Percentiles rank a stretch among this genome's conserved stretches.
Evolutionary conservation across 2,888 invertebrate species (phyloP).

Genomic region (Macrosiphum euphorbiae): DNA sequence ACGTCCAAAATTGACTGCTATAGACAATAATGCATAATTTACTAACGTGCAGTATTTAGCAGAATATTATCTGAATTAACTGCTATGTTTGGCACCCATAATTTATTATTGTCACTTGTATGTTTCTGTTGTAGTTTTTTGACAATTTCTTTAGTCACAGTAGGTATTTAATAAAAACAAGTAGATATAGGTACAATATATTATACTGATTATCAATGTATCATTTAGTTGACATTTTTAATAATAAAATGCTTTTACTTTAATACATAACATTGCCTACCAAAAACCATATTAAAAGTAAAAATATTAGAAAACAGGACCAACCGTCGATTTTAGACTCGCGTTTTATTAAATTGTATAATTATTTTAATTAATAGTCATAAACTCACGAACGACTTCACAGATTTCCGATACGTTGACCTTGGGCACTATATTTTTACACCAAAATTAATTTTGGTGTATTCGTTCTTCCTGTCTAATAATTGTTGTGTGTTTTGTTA

Average conservation of each 20-base stretch:
- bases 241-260: not conserved
- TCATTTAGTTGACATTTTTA: not conserved
- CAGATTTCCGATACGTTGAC: slow-evolving; percentile 27
- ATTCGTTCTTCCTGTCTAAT: slow-evolving; percentile 26
- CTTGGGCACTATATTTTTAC: slow-evolving; percentile 14
- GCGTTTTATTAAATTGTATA: not conserved
- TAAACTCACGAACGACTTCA: not conserved
- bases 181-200: not conserved
- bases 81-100: not conserved
- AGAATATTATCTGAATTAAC: not conserved
- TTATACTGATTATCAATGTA: not conserved
- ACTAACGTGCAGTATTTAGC: not conserved
- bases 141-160: not conserved
- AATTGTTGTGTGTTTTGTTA: not conserved
- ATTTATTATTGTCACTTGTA: not conserved
- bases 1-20: not conserved
- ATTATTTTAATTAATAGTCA: not conserved
- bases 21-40: slow-evolving; percentile 8
- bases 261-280: not conserved
- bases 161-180: not conserved
- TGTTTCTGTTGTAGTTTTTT: not conserved
- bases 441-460: not conserved
- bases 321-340: not conserved
- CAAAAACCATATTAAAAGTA: not conserved
- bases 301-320: not conserved